Percentiles rank a stretch among this genome's conserved stretches.
Evolutionary conservation across 2,888 invertebrate species (phyloP).

Genomic region (Rotaria sp.): DNA sequence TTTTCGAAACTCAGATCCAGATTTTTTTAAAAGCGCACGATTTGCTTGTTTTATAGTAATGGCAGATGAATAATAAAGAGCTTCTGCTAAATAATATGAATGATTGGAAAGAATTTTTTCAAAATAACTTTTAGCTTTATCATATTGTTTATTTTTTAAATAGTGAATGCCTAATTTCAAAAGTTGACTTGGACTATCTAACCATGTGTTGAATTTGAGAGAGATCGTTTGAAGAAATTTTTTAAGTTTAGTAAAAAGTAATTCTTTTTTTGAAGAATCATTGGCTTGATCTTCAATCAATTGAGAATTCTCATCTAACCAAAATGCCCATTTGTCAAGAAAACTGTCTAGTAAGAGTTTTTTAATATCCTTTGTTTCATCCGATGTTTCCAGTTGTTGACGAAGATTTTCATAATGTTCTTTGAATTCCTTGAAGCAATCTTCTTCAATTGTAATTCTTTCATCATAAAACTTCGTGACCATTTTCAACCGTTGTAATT

Average conservation of each 20-base stretch:
- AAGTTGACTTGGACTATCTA: background rate
- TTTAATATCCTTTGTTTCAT: background rate
- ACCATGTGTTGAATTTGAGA: background rate
- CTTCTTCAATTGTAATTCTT: conserved; percentile 9
- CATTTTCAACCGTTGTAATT: background rate
- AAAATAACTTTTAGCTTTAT: background rate
- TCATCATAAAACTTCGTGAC: background rate
- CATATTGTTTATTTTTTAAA: background rate
- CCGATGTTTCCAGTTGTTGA: background rate
- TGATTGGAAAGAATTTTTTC: background rate
- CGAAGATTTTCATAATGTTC: background rate
- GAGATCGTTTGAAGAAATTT: background rate
- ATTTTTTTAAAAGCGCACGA: background rate
- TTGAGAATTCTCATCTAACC: background rate
- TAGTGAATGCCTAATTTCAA: background rate
- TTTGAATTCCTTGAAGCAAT: background rate
- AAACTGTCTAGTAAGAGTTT: background rate
- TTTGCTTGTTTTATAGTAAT: background rate
- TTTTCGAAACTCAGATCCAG: background rate
- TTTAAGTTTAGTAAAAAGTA: background rate
- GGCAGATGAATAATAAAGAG: background rate
- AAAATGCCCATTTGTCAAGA: conserved; percentile 15
- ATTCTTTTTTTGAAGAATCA: background rate
- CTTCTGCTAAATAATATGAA: background rate
- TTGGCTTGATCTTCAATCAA: background rate